Evolutionary conservation across 2,888 invertebrate genomes (phyloP), one percentile per base, ranked within the genome.

Genomic region (Stenolophus ochropezus): DNA sequence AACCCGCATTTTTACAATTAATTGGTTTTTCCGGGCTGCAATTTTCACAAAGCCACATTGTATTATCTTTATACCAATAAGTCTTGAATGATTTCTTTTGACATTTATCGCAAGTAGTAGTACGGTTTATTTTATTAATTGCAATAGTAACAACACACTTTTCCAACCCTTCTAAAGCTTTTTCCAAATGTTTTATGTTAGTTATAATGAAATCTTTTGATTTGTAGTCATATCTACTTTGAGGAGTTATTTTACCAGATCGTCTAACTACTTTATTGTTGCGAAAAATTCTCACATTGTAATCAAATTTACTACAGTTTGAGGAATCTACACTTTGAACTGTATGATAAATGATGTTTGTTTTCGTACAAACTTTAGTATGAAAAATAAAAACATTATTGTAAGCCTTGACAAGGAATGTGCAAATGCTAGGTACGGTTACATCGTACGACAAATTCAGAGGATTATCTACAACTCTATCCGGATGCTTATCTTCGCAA

Each of bases 321-420:
- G 18, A n/a, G 16, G 4, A 1, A 16, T 27, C 65, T 18, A 11
- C 16, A 33, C 16, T 18, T 11, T 69, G 65, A 27, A 69, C 18
- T 16, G 11, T 14, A 16, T 33, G 27, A 8, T 69, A 33, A 8
- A 69, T 69, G 18, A 18, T 33, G 8, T 69, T 27, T 1, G 33
- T 18, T 8, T 18, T 16, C 3, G 11, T 14, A 8, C 33, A 69
- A 69, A 69, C 33, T 69, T 33, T 69, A 4, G 65, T 69, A 11
- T 69, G 33, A 27, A 69, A 69, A 69, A 69, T 16, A 69, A 69
- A 69, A 16, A 69, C 16, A 69, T 69, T 6, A 1, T 33, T 11
- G 4, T 6, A 33, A 16, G 65, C 33, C 6, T 14, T 69, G 42
- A 69, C 5, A 4, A 69, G 16, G 33, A 69, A 69, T 27, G 33